Conservation (phyloP, 2,113 vertebrate species). For the Macquaria australasica region DNA sequence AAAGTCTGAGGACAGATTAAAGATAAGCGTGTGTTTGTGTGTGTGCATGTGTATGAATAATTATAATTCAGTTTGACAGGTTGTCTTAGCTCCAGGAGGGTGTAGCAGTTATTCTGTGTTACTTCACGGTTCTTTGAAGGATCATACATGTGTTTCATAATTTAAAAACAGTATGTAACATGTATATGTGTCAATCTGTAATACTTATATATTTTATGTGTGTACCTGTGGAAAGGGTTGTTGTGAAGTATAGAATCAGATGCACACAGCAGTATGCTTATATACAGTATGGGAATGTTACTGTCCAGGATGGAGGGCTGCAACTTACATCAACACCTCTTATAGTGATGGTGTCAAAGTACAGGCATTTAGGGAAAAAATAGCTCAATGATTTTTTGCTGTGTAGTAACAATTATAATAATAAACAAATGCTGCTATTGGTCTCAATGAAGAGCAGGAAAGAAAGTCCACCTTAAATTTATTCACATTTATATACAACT, state of each 20-base stretch:
- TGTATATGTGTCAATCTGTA: neutral
- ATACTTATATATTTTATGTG: neutral
- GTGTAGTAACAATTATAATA: neutral
- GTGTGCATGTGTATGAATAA: conserved; percentile 25
- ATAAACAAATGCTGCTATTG: no score
- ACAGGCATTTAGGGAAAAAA: neutral
- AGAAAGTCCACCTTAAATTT: no score
- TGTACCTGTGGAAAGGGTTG: neutral
- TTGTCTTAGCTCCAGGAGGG: conserved; percentile 13
- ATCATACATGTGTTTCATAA: neutral
- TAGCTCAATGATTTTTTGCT: neutral
- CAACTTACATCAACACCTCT: no score
- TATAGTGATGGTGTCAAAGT: neutral
- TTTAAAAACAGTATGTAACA: conserved; percentile 7
- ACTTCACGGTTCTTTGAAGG: neutral
- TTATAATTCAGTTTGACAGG: conserved; percentile 44
- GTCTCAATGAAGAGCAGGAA: no score
- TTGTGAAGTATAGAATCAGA: neutral
- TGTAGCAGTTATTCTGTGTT: conserved; percentile 14
- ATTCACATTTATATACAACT: no score
- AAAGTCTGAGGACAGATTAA: conserved; percentile 48
- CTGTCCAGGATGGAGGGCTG: neutral
- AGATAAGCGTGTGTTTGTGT: conserved; percentile 43
- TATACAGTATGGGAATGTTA: neutral
- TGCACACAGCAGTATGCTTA: neutral